These are phyloP conservation scores for Scaptomyza cyrtandrae DNA, from an alignment of 2,888 invertebrate genomes.

Conservation along the genomic window DNA sequence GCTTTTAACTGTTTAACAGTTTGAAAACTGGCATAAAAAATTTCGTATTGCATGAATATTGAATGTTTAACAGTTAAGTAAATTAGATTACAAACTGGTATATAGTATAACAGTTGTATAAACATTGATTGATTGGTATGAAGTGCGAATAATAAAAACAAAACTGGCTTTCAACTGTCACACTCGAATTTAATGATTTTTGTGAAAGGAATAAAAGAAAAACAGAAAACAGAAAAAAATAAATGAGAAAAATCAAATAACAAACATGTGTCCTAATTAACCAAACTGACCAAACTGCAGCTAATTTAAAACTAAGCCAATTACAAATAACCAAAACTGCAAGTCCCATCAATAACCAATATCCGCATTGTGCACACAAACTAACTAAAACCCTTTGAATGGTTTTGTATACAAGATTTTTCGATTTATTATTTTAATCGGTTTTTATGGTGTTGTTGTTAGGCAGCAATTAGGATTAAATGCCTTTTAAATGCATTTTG, in stretches of 20 bases:
- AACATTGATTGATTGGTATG: no score
- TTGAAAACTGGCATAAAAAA: neutral
- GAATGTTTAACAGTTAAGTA: no score
- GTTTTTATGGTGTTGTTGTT: conserved; percentile 4
- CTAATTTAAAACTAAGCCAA: conserved; percentile 44
- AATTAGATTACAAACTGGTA: no score
- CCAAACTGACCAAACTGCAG: conserved; percentile 36
- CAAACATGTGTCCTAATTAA: conserved; percentile 17
- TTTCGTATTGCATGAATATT: no score
- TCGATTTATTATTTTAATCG: conserved; percentile 9
- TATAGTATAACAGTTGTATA: no score
- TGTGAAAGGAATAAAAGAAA: neutral
- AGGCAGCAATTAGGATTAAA: conserved; percentile 71
- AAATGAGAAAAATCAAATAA: neutral
- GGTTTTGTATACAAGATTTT: neutral
- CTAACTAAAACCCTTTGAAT: neutral
- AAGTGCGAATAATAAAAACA: no score
- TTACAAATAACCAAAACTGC: conserved; percentile 23
- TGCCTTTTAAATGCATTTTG: conserved; percentile 73
- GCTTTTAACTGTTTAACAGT: no score
- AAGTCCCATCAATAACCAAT: conserved; percentile 24
- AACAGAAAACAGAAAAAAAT: neutral
- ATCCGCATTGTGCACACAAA: neutral
- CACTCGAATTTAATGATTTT: neutral
- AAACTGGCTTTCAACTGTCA: neutral